A percentile compares a stretch with the other conserved stretches of the same genome.
Conservation (phyloP, 35 echinoderm and acorn worm genomes). For the Diadema setosum region DNA sequence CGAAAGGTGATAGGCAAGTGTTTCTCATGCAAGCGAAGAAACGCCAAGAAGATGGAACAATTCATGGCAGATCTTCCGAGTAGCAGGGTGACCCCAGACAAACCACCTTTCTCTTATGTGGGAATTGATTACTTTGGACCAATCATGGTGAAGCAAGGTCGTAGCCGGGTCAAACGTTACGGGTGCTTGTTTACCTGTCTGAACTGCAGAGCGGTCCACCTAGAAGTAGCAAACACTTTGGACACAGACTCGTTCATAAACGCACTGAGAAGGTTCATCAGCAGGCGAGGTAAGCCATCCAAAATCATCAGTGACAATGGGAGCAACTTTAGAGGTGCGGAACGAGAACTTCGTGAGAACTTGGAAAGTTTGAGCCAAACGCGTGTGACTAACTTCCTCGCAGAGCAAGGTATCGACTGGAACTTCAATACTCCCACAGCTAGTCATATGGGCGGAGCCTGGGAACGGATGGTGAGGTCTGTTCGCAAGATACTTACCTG, state of each 20-base stretch:
- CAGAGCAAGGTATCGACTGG: background rate
- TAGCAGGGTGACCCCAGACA: background rate
- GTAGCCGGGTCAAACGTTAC: background rate
- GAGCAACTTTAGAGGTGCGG: constrained; percentile 14
- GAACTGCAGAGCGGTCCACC: background rate
- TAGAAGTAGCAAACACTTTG: background rate
- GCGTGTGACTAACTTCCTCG: background rate
- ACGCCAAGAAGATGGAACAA: background rate
- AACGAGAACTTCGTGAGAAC: background rate
- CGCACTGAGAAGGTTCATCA: background rate
- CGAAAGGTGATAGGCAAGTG: background rate
- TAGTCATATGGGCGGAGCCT: constrained; percentile 9
- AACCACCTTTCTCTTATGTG: background rate
- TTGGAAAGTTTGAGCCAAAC: background rate
- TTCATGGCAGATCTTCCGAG: background rate
- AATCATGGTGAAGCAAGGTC: background rate
- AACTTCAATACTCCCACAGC: constrained; percentile 30
- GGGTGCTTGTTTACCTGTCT: constrained; percentile 9
- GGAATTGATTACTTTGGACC: constrained; percentile 19
- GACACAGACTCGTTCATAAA: constrained; percentile 68
- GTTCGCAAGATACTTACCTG: background rate
- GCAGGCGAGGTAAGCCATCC: constrained; percentile 8
- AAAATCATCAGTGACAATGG: constrained; percentile 36
- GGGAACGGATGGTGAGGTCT: constrained; percentile 23
- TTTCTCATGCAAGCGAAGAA: background rate